phyloP scores from a whole-genome alignment of 2,888 invertebrate genomes.

The Himalopsyche tibetana region DNA sequence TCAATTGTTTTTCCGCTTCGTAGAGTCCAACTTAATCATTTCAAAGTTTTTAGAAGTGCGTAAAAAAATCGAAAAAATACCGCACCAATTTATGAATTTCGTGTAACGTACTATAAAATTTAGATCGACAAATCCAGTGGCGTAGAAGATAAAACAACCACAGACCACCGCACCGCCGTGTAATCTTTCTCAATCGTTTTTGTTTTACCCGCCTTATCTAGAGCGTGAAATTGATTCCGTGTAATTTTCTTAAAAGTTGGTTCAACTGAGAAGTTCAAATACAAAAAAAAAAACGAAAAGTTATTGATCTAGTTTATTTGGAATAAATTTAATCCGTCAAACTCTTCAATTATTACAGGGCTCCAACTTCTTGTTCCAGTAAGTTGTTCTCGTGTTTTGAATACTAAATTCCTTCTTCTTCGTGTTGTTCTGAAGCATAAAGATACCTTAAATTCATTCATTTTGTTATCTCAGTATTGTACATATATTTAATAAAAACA shows the following conservation, averaged over 20 bases:
- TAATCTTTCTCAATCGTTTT: constrained; percentile 18
- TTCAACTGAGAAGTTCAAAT: background rate
- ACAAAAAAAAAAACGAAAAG: background rate
- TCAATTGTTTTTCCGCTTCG: too few species aligned
- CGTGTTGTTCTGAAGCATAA: too few species aligned
- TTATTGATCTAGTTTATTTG: background rate
- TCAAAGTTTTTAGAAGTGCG: too few species aligned
- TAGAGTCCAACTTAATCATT: too few species aligned
- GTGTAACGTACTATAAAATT: background rate
- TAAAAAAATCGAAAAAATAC: too few species aligned
- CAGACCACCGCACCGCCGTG: constrained; percentile 32
- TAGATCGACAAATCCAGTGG: constrained; percentile 30
- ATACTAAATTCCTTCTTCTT: too few species aligned
- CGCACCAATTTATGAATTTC: too few species aligned
- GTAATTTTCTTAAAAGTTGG: constrained; percentile 10
- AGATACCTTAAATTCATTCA: too few species aligned
- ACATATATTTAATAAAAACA: too few species aligned
- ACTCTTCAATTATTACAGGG: background rate
- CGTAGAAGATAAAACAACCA: constrained; percentile 36
- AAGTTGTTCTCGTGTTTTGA: too few species aligned
- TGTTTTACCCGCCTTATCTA: constrained; percentile 22
- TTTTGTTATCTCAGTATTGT: too few species aligned
- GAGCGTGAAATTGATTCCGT: constrained; percentile 44
- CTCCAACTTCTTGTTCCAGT: too few species aligned
- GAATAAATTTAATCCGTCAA: constrained; percentile 5